Percentiles rank a stretch among this genome's conserved stretches.
phyloP scores from a whole-genome alignment of 2,797 vertebrate species.

The Falco biarmicus region DNA sequence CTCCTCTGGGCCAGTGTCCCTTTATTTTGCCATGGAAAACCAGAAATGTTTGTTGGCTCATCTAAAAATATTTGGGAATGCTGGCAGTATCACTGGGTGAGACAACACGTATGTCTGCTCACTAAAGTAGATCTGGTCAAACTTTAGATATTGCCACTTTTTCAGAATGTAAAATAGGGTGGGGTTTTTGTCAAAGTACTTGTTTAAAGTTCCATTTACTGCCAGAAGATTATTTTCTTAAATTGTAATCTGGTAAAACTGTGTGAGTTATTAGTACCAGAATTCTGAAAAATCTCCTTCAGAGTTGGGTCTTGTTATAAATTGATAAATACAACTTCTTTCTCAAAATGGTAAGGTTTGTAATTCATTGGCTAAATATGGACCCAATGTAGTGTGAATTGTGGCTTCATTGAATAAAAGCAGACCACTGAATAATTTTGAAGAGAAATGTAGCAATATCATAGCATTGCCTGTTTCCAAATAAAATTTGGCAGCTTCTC shows the following conservation, averaged over 20 bases:
- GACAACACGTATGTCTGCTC: accelerated
- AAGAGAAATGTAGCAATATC: background rate
- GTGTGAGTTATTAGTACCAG: background rate
- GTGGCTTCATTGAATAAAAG: background rate
- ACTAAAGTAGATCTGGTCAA: background rate
- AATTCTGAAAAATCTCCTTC: background rate
- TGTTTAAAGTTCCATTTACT: background rate
- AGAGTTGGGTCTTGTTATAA: background rate
- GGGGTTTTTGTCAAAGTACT: background rate
- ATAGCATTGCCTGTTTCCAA: background rate
- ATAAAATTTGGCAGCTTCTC: background rate
- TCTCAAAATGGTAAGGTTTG: background rate
- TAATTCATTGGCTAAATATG: background rate
- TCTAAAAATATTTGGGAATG: background rate
- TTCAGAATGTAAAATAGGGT: background rate
- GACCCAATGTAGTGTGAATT: background rate
- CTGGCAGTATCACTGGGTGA: background rate
- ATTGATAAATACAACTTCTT: background rate
- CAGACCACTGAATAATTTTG: background rate
- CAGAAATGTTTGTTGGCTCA: background rate
- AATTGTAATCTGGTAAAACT: background rate
- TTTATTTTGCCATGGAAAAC: background rate
- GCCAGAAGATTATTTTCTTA: background rate
- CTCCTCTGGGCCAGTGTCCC: background rate
- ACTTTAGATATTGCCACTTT: background rate